Conservation (phyloP, 2,113 vertebrate genomes). For the Microcebus jonahi region DNA sequence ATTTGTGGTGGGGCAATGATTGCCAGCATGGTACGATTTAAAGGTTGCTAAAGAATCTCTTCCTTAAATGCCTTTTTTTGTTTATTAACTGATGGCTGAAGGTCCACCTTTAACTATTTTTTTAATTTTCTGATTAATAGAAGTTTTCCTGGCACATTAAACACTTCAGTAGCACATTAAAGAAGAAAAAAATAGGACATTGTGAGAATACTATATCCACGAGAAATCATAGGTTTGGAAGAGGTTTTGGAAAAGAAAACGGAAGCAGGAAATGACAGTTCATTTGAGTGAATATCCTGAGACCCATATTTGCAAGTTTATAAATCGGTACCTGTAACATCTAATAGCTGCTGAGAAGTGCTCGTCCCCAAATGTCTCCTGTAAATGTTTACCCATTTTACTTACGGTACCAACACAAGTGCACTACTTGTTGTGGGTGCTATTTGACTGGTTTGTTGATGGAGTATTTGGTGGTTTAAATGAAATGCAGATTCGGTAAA, state of each 20-base stretch:
- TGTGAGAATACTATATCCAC: not conserved
- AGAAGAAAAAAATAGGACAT: not conserved
- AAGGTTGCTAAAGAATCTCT: not conserved
- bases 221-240: not conserved
- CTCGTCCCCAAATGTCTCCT: not conserved
- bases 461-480: conserved; percentile 61
- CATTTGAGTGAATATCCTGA: not conserved
- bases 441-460: conserved; percentile 27
- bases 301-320: not conserved
- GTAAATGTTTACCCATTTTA: not conserved
- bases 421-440: not conserved
- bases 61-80: not conserved
- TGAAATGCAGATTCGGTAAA: conserved; percentile 68
- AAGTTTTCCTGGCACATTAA: not conserved
- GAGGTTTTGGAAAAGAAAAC: not conserved
- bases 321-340: not conserved
- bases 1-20: rapidly evolving
- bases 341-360: not conserved
- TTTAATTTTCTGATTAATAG: no score
- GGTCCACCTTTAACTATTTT: not conserved
- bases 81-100: conserved; percentile 2
- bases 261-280: not conserved
- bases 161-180: not conserved
- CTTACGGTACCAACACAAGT: not conserved
- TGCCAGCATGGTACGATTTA: not conserved